Evolutionary conservation across 35 echinoderm and acorn worm species (phyloP).

Genomic region (Chiridota heheva): DNA sequence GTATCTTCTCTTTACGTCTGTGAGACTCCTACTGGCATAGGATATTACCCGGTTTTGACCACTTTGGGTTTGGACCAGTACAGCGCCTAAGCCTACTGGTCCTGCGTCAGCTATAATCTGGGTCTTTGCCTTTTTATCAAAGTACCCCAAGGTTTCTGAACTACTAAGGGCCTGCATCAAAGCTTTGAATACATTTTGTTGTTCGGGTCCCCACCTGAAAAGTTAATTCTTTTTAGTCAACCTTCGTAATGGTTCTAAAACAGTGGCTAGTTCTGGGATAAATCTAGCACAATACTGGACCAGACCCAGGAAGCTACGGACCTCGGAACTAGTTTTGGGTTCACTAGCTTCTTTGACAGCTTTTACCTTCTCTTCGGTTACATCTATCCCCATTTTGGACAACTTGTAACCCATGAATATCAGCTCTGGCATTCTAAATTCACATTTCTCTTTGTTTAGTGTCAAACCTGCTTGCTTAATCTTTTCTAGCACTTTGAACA

Average conservation of each 20-base stretch:
- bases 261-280: slow-evolving; percentile 66
- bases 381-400: slow-evolving; percentile 26
- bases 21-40: slow-evolving; percentile 56
- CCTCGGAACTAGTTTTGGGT: slow-evolving; percentile 41
- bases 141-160: slow-evolving; percentile 28
- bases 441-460: slow-evolving; percentile 53
- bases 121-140: slow-evolving; percentile 9
- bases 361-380: slow-evolving; percentile 39
- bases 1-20: slow-evolving; percentile 39
- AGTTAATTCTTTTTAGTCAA: slow-evolving; percentile 43
- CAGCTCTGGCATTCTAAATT: slow-evolving; percentile 47
- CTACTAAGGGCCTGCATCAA: slow-evolving; percentile 42
- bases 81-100: slow-evolving; percentile 50
- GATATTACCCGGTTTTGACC: neutral
- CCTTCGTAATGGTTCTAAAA: slow-evolving; percentile 50
- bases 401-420: slow-evolving; percentile 58
- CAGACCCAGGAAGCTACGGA: slow-evolving; percentile 55
- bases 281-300: slow-evolving; percentile 51
- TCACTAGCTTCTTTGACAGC: slow-evolving; percentile 34
- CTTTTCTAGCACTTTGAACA: slow-evolving; percentile 32
- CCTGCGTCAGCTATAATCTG: slow-evolving; percentile 35
- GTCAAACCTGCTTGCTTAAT: slow-evolving; percentile 54
- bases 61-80: slow-evolving; percentile 33
- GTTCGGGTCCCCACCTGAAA: slow-evolving; percentile 41
- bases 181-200: slow-evolving; percentile 24